Conservation (phyloP, 2,888 invertebrate genomes). For the Tethea ocularis region DNA sequence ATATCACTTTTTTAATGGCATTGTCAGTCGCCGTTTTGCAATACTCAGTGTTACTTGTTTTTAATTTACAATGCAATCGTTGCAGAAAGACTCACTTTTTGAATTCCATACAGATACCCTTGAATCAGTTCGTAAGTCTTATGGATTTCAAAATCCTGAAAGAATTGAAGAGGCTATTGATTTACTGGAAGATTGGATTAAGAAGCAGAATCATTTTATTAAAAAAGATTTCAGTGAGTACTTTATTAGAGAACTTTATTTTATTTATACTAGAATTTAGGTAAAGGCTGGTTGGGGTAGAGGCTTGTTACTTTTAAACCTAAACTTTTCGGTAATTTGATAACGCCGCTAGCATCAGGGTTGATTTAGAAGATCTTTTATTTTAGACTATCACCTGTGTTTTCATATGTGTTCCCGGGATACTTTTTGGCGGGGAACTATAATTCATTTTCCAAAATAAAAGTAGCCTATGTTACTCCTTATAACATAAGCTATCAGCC, state of each 20-base stretch:
- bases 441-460: too few relatives aligned
- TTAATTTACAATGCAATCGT: constrained; percentile 30
- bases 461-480: too few relatives aligned
- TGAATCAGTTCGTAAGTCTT: constrained; percentile 39
- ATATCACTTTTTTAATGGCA: neutral
- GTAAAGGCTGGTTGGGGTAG: too few relatives aligned
- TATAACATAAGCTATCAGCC: too few relatives aligned
- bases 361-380: too few relatives aligned
- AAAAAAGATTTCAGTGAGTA: constrained; percentile 56
- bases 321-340: too few relatives aligned
- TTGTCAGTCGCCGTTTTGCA: neutral
- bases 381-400: too few relatives aligned
- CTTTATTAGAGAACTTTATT: neutral
- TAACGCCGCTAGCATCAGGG: too few relatives aligned
- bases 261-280: too few relatives aligned
- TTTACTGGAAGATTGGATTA: constrained; percentile 53
- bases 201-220: constrained; percentile 50
- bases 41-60: neutral
- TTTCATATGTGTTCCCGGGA: too few relatives aligned
- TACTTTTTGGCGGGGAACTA: too few relatives aligned
- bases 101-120: constrained; percentile 38
- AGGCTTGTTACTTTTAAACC: too few relatives aligned
- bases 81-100: constrained; percentile 29
- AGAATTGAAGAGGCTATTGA: constrained; percentile 48
- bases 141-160: constrained; percentile 40